Evolutionary conservation across 2,888 invertebrate genomes (phyloP).

Genomic region (Argyresthia albistria): DNA sequence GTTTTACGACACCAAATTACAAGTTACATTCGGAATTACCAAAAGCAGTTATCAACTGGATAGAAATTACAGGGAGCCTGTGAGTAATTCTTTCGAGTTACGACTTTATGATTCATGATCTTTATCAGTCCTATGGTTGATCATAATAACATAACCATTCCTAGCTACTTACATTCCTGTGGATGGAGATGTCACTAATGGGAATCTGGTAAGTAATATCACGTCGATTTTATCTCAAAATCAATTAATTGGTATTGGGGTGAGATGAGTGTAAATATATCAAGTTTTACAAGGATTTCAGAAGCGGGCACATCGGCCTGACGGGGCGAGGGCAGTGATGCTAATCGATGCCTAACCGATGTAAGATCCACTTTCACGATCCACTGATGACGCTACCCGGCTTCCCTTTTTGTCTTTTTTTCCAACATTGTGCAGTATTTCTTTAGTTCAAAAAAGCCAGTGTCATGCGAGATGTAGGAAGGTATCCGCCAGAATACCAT

Average conservation of each 20-base stretch:
- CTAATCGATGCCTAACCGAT: constrained; percentile 42
- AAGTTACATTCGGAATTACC: constrained; percentile 9
- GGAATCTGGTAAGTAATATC: neutral
- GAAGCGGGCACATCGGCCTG: constrained; percentile 45
- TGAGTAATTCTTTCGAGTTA: neutral
- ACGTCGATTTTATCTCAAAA: constrained; percentile 4
- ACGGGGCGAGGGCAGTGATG: constrained; percentile 56
- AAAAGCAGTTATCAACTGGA: neutral
- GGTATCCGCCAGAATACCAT: neutral
- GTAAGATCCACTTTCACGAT: constrained; percentile 44
- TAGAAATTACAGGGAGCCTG: neutral
- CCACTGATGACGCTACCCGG: constrained; percentile 24
- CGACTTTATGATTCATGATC: neutral
- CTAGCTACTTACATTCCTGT: no score
- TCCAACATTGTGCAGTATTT: neutral
- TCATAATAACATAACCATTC: no score
- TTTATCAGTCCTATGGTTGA: no score
- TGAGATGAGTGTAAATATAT: constrained; percentile 43
- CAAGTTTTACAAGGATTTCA: constrained; percentile 39
- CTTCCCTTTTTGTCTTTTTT: constrained; percentile 1
- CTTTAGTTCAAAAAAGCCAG: neutral
- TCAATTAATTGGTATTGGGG: constrained; percentile 7
- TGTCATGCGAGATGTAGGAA: neutral
- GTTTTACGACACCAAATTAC: constrained; percentile 30
- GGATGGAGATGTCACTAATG: neutral